Conservation (phyloP, 2,888 invertebrate genomes). For the Calephelis perditalis region DNA sequence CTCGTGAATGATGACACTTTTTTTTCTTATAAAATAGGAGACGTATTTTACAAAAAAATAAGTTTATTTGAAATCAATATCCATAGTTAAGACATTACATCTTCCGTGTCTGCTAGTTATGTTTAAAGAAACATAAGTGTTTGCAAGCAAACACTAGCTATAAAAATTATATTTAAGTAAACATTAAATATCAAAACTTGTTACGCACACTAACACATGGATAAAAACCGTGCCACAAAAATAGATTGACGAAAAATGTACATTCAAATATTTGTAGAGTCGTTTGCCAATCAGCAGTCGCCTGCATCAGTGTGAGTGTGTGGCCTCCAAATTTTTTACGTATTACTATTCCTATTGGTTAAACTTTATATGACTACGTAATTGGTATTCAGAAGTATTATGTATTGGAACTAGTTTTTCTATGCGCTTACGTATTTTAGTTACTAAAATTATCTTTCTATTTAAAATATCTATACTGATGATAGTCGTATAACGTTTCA, state of each 20-base stretch:
- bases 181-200: slow-evolving; percentile 48
- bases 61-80: no score
- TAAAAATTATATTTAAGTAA: neutral
- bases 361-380: slow-evolving; percentile 15
- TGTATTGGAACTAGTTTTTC: slow-evolving; percentile 9
- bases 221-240: slow-evolving; percentile 72
- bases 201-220: slow-evolving; percentile 37
- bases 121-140: no score
- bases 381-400: slow-evolving; percentile 12
- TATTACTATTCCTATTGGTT: slow-evolving; percentile 18
- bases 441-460: no score
- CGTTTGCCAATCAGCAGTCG: slow-evolving; percentile 46
- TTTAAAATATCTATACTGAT: no score
- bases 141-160: neutral
- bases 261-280: slow-evolving; percentile 38
- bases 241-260: slow-evolving; percentile 71
- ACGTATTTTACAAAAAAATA: no score
- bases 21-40: no score
- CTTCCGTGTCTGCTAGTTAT: no score
- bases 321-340: slow-evolving; percentile 23
- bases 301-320: slow-evolving; percentile 37
- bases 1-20: no score
- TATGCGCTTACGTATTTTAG: neutral
- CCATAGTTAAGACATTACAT: no score
- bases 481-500: no score